phyloP scores from a whole-genome alignment of 1,140 invertebrate genomes.

The Papilio glaucus region DNA sequence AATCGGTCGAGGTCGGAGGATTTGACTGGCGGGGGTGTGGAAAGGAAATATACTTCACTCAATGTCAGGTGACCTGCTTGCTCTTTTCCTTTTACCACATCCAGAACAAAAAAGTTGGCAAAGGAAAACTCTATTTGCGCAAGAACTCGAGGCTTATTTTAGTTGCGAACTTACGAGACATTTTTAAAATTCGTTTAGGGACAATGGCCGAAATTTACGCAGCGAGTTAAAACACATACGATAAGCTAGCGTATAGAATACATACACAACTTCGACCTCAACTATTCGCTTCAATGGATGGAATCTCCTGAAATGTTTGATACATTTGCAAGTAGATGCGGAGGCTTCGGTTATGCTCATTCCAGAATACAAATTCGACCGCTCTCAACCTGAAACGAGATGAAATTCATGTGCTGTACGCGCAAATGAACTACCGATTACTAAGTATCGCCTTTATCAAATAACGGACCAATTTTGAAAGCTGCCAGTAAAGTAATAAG shows the following conservation, averaged over 20 bases:
- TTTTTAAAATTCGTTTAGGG: no score
- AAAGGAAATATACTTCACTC: no score
- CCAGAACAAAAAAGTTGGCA: no score
- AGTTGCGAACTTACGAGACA: no score
- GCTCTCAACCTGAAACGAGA: constrained; percentile 4
- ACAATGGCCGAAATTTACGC: no score
- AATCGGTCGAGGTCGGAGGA: no score
- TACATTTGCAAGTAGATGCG: constrained; percentile 22
- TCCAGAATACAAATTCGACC: constrained; percentile 22
- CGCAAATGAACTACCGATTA: not conserved
- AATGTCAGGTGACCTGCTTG: no score
- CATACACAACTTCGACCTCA: not conserved
- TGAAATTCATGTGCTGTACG: not conserved
- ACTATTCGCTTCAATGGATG: constrained; percentile 11
- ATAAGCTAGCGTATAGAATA: not conserved
- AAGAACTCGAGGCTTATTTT: no score
- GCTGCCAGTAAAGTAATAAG: not conserved
- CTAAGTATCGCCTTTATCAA: not conserved
- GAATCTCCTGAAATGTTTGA: constrained; percentile 16
- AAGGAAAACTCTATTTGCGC: no score
- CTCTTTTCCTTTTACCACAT: no score
- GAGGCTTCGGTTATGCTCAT: constrained; percentile 17
- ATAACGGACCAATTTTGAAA: not conserved
- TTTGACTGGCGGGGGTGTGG: no score
- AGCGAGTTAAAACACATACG: not conserved